Evolutionary conservation across 1,140 invertebrate genomes (phyloP).

Genomic region (Batillaria attramentaria): DNA sequence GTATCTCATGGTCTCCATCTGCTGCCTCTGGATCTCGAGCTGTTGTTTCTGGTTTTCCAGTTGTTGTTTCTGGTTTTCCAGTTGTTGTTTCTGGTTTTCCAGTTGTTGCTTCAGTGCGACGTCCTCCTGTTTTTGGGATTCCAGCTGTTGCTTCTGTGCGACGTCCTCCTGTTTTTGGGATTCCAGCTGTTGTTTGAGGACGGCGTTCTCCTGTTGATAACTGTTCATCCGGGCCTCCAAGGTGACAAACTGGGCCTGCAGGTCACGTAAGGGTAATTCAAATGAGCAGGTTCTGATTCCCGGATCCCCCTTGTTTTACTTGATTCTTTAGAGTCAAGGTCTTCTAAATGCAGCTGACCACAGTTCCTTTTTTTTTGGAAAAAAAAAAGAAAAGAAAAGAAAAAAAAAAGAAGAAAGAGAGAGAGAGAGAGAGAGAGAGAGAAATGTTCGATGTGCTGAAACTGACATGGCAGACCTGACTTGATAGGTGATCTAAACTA

Average conservation of each 20-base stretch:
- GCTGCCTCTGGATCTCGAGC: too few species aligned
- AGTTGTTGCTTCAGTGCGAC: too few species aligned
- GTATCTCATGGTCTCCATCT: too few species aligned
- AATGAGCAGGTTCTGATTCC: not conserved
- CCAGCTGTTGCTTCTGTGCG: too few species aligned
- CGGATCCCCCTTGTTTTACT: not conserved
- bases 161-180: too few species aligned
- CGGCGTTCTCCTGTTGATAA: not conserved
- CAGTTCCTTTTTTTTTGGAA: not conserved
- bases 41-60: too few species aligned
- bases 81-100: too few species aligned
- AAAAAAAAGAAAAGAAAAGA: not conserved
- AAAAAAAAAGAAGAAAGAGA: not conserved
- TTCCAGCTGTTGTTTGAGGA: too few species aligned
- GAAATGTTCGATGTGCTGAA: slow-evolving; percentile 16
- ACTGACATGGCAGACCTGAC: slow-evolving; percentile 5
- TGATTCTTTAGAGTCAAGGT: not conserved
- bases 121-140: too few species aligned
- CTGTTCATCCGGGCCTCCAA: not conserved
- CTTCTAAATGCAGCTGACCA: too few species aligned
- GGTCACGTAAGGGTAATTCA: not conserved
- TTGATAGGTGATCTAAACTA: not conserved
- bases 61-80: too few species aligned
- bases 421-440: slow-evolving; percentile 27
- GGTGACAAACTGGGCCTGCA: not conserved